Base-by-base conservation (phyloP, 1,140 invertebrate species). In the Rhopalosiphum padi region DNA sequence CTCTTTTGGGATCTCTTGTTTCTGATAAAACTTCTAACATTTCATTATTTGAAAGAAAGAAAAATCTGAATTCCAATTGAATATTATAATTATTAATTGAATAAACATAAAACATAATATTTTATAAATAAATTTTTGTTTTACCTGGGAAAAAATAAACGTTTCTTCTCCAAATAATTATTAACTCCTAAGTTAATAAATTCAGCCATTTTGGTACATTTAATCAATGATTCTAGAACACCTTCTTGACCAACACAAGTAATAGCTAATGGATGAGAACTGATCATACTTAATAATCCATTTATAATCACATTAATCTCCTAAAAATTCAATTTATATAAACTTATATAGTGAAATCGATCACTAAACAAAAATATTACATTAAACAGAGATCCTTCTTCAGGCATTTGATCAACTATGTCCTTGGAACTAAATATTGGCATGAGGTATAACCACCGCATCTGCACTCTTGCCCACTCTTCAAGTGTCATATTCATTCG, bases 1-100 rank as follows among this genome's bases (percentile, higher is more conserved):
- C 98, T 94, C 97, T 96, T 30, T 97, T 95, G 1, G 97, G 98
- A 96, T 99, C 98, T 95, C 98, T 99, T 0, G 97, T 97, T 96
- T 99, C 98, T 1, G 98, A 98, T 83, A 99, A 95, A 94, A 99
- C 99, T 95, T 99, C 98, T 43, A 99, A 96, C 96, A 99, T 97
- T 96, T 99, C 98, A 94, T 99, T 98, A 95, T 99, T 99, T 18
- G 98, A 99, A 68, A 99, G 96, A 95, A 99, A 99, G 96, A 99
- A 99, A 95, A 99, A 99, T 95, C 98, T 96, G 48, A 94, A 96
- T 23, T 21, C 30, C 1, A 43, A 43, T 68, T 68, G 2, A 46
- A 46, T 46, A 46, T 46, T 46, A 51, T 51, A 51, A 51, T 3
- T 55, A 89, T 89, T 55, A 41, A 55, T 89, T n/a, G 15, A n/a